Percentiles rank a stretch among this genome's conserved stretches.
These are phyloP conservation scores for Nasua narica DNA, from an alignment of 2,797 vertebrate genomes.

Conservation along the genomic window DNA sequence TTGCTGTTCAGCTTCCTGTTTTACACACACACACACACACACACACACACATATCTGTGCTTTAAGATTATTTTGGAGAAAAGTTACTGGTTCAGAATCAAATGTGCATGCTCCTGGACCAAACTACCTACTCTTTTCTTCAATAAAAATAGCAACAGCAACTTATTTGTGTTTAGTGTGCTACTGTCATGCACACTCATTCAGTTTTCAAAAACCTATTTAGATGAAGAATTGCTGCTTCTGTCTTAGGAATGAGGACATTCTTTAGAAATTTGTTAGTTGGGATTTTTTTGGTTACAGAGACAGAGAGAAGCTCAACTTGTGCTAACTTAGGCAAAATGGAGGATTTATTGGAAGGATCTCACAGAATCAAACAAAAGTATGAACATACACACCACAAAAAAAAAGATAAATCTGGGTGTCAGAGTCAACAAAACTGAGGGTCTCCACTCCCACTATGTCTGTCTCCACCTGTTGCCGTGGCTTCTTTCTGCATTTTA, in stretches of 20 bases:
- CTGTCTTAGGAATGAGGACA: background rate
- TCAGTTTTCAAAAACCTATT: background rate
- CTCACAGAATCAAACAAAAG: background rate
- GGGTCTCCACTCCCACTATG: background rate
- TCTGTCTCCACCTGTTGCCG: background rate
- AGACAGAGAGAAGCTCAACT: background rate
- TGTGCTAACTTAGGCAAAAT: background rate
- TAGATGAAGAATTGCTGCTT: background rate
- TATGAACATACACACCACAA: background rate
- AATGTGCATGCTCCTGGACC: background rate
- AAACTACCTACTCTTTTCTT: background rate
- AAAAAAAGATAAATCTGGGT: background rate
- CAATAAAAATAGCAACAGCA: background rate
- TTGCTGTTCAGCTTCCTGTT: background rate
- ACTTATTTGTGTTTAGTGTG: background rate
- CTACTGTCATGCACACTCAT: background rate
- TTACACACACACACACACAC: background rate
- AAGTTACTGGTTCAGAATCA: background rate
- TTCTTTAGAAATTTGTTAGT: background rate
- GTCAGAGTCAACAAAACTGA: background rate
- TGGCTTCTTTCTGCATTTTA: background rate
- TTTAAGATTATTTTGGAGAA: background rate
- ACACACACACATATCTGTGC: background rate
- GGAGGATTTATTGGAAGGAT: background rate
- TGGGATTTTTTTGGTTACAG: background rate